Evolutionary conservation across 2,113 vertebrate species (phyloP).

Genomic region (Forbesichthys papilliferus): DNA sequence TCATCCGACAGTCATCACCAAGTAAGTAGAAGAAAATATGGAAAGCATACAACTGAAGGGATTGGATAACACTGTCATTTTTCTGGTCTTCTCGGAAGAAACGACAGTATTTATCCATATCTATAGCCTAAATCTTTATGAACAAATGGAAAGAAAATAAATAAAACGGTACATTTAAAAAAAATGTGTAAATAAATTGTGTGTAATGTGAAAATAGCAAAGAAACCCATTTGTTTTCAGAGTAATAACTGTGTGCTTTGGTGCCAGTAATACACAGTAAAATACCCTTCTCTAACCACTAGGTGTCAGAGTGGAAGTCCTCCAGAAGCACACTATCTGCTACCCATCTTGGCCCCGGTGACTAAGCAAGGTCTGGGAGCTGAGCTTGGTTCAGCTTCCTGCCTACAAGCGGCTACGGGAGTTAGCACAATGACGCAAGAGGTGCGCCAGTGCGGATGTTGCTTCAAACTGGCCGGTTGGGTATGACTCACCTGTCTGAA

Average conservation of each 20-base stretch:
- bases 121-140: too few relatives aligned
- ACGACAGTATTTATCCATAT: not conserved
- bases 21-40: not conserved
- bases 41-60: not conserved
- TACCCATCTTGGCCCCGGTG: slow-evolving; percentile 52
- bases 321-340: slow-evolving; percentile 24
- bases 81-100: not conserved
- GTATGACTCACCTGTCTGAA: slow-evolving; percentile 86
- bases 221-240: not conserved
- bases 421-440: too few relatives aligned
- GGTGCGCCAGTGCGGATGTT: too few relatives aligned
- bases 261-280: not conserved
- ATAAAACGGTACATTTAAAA: too few relatives aligned
- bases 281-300: slow-evolving; percentile 47
- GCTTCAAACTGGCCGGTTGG: not conserved
- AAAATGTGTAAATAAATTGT: too few relatives aligned
- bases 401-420: slow-evolving; percentile 27
- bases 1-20: slow-evolving; percentile 13
- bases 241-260: not conserved
- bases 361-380: slow-evolving; percentile 35
- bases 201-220: too few relatives aligned
- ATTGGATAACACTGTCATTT: not conserved
- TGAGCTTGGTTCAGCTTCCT: slow-evolving; percentile 54
- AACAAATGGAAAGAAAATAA: not conserved
- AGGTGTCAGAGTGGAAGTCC: slow-evolving; percentile 54